Base-by-base conservation (phyloP, 2,888 invertebrate genomes). In the Elgonia sp. region DNA sequence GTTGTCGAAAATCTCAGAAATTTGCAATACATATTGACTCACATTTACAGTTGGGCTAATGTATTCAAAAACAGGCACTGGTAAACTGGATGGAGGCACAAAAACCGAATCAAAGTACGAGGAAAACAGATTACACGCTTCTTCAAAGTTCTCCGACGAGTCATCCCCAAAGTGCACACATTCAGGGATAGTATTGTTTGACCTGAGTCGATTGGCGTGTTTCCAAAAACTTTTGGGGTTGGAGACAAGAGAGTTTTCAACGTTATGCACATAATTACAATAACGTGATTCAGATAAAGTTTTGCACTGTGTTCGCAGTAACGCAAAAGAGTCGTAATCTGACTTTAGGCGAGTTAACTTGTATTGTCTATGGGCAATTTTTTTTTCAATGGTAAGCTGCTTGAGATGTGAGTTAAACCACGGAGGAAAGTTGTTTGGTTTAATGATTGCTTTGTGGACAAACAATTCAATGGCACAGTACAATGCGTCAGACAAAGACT, bases 401-500 rank as follows among this genome's bases (percentile, higher is more conserved):
- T 77, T 77, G 6, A 65, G 39, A 16, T 20, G 8, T 7, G 63
- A 53, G 18, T 65, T 50, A n/a, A 50, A 65, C 63, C 77, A 77
- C 4, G 39, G 39, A 29, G 77, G 53, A 65, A 53, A 65, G 8
- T 21, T 39, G 40, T 77, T 55, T 16, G 2, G 14, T n/a, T 53
- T 62, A 6, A 20, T 5, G 0, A 14, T 0, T 10, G 14, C 0
- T 39, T 37, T 65, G 0, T 65, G 63, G 3, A 77, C 46, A 65
- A 12, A 77, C 37, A 77, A 20, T 1, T 65, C 63, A 20, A 77
- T 77, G 39, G 20, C 53, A 14, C 65, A 12, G 14, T 63, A 65
- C 53, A 77, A 65, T 21, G 65, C 65, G 10, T 65, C 39, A 39
- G 63, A 77, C 1, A 77, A 77, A n/a, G 14, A 39, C 14, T 50